Evolutionary conservation across 2,113 vertebrate genomes (phyloP).

Genomic region (Alethe diademata): DNA sequence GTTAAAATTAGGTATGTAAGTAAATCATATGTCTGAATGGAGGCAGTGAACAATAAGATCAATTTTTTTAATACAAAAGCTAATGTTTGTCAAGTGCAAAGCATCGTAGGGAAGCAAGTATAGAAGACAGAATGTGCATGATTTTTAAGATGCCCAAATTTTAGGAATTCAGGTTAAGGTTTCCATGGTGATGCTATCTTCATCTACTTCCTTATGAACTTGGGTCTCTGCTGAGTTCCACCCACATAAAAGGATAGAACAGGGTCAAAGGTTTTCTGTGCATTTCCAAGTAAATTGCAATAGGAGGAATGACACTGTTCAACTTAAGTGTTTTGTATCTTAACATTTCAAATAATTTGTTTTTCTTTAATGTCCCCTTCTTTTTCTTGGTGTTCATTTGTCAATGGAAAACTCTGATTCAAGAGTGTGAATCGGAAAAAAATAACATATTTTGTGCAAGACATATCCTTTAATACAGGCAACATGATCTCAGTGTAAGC

Average conservation of each 20-base stretch:
- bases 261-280: slow-evolving; percentile 27
- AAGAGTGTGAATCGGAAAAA: background rate
- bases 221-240: slow-evolving; percentile 44
- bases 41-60: background rate
- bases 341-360: background rate
- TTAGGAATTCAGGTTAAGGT: slow-evolving; percentile 52
- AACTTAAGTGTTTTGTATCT: background rate
- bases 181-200: slow-evolving; percentile 68
- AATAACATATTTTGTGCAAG: background rate
- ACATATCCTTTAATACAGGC: background rate
- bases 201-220: slow-evolving; percentile 50
- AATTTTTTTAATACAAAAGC: background rate
- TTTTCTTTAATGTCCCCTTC: background rate
- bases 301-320: background rate
- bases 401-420: background rate
- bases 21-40: background rate
- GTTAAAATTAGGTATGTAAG: background rate
- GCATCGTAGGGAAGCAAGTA: background rate
- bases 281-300: slow-evolving; percentile 12
- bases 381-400: background rate
- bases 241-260: slow-evolving; percentile 21
- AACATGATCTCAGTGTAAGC: background rate
- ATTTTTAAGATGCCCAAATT: slow-evolving; percentile 27
- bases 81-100: background rate
- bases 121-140: background rate